These are phyloP conservation scores for Aphelinus atriplicis DNA, from an alignment of 1,140 invertebrate genomes.

Conservation along the genomic window DNA sequence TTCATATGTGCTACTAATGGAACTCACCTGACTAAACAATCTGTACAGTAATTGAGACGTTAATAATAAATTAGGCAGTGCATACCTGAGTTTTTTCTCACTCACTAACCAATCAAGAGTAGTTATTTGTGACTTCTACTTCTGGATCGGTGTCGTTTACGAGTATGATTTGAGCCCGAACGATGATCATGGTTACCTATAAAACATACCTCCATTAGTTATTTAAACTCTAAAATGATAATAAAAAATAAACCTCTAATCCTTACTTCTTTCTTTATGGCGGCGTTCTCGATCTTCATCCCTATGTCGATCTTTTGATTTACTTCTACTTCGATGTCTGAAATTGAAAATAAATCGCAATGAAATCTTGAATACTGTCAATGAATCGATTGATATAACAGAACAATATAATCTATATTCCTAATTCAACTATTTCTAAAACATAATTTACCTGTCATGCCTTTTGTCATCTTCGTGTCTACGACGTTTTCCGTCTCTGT, in stretches of 20 bases:
- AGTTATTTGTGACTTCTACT: slow-evolving; percentile 67
- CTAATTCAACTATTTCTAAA: not conserved
- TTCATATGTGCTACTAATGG: slow-evolving; percentile 60
- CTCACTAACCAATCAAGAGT: slow-evolving; percentile 68
- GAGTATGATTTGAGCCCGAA: slow-evolving; percentile 58
- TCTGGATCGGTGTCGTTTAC: slow-evolving; percentile 62
- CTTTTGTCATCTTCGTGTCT: slow-evolving; percentile 62
- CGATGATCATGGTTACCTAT: slow-evolving; percentile 61
- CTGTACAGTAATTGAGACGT: slow-evolving; percentile 67
- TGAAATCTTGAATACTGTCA: not conserved
- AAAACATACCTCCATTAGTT: slow-evolving; percentile 2
- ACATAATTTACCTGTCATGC: slow-evolving; percentile 19
- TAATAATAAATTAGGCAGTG: slow-evolving; percentile 64
- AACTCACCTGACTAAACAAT: slow-evolving; percentile 65
- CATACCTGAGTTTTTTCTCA: slow-evolving; percentile 66
- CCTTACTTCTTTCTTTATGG: slow-evolving; percentile 60
- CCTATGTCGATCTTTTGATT: slow-evolving; percentile 60
- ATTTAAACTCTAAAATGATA: too few relatives aligned
- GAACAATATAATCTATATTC: slow-evolving; percentile 7
- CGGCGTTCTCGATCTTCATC: slow-evolving; percentile 61
- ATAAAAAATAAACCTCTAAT: not conserved
- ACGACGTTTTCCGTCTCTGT: slow-evolving; percentile 60
- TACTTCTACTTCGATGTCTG: slow-evolving; percentile 60
- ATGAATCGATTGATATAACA: not conserved
- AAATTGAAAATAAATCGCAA: slow-evolving; percentile 48